Conservation (phyloP, 2,113 vertebrate species). For the Hymenochirus boettgeri region DNA sequence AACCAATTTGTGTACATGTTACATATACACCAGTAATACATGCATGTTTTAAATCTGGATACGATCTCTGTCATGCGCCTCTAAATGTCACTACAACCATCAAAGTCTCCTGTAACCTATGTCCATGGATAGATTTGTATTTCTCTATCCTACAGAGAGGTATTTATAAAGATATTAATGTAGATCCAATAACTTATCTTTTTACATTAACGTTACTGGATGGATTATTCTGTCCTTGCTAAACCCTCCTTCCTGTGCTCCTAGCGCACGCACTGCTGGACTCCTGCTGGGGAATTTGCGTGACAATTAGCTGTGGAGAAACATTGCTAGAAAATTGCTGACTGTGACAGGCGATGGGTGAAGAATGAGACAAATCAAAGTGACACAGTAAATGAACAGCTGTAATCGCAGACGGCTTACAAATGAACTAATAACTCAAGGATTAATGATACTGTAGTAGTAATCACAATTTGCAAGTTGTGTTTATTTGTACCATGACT, state of each 20-base stretch:
- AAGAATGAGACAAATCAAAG: slow-evolving; percentile 8
- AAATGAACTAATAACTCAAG: slow-evolving; percentile 17
- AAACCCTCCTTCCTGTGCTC: neutral
- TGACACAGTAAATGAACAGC: slow-evolving; percentile 21
- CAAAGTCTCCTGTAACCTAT: too few relatives aligned
- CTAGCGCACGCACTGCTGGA: fast-evolving
- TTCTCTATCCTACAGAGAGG: too few relatives aligned
- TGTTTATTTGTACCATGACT: neutral
- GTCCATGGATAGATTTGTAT: too few relatives aligned
- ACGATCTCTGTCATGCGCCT: too few relatives aligned
- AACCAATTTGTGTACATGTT: too few relatives aligned
- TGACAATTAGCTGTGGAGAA: slow-evolving; percentile 14
- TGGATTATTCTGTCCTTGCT: neutral
- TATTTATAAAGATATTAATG: too few relatives aligned
- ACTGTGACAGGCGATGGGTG: neutral
- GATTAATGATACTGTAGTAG: slow-evolving; percentile 11
- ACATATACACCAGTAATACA: too few relatives aligned
- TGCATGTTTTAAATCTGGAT: too few relatives aligned
- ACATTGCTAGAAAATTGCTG: slow-evolving; percentile 36
- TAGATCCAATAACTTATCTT: too few relatives aligned
- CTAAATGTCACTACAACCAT: too few relatives aligned
- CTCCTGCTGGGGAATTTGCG: slow-evolving; percentile 13
- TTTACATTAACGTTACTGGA: neutral
- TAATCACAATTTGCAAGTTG: slow-evolving; percentile 11
- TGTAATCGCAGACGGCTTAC: neutral